These are phyloP conservation scores for Colletes gigas DNA, from an alignment of 1,140 invertebrate genomes.

Conservation along the genomic window DNA sequence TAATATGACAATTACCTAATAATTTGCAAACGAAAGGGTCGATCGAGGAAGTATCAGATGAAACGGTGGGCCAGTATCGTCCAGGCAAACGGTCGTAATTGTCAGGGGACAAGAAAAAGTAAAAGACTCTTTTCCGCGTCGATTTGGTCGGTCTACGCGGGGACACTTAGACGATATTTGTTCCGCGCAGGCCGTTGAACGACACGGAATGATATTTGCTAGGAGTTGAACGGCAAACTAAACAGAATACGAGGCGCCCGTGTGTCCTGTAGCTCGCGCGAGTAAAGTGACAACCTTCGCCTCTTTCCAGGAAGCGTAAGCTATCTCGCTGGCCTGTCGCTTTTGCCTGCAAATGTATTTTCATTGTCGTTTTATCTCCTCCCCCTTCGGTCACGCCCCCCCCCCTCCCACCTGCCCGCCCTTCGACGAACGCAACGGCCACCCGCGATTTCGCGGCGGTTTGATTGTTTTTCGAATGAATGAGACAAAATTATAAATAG, in stretches of 20 bases:
- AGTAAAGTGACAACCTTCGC: conserved; percentile 65
- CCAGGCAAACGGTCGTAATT: neutral
- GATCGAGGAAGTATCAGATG: too few relatives aligned
- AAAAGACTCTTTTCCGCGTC: conserved; percentile 27
- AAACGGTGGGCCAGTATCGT: too few relatives aligned
- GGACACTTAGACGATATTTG: conserved; percentile 51
- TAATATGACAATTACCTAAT: too few relatives aligned
- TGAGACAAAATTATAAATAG: conserved; percentile 65
- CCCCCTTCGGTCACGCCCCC: conserved; percentile 43
- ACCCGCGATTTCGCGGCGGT: conserved; percentile 51
- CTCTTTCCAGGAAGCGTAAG: conserved; percentile 65
- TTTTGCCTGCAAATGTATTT: conserved; percentile 64
- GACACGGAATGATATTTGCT: conserved; percentile 58
- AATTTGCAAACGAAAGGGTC: too few relatives aligned
- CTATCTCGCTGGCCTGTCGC: conserved; percentile 64
- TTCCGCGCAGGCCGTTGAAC: conserved; percentile 53
- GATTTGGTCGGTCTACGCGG: conserved; percentile 40
- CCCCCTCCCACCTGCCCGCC: neutral
- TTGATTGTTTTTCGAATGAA: conserved; percentile 64
- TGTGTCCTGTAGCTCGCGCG: conserved; percentile 43
- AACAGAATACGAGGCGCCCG: conserved; percentile 58
- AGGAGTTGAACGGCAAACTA: conserved; percentile 61
- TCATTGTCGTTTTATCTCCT: conserved; percentile 62
- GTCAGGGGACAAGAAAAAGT: neutral
- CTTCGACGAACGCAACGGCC: neutral